phyloP scores from a whole-genome alignment of 2,113 vertebrate species.

The Rhinogobius similis region DNA sequence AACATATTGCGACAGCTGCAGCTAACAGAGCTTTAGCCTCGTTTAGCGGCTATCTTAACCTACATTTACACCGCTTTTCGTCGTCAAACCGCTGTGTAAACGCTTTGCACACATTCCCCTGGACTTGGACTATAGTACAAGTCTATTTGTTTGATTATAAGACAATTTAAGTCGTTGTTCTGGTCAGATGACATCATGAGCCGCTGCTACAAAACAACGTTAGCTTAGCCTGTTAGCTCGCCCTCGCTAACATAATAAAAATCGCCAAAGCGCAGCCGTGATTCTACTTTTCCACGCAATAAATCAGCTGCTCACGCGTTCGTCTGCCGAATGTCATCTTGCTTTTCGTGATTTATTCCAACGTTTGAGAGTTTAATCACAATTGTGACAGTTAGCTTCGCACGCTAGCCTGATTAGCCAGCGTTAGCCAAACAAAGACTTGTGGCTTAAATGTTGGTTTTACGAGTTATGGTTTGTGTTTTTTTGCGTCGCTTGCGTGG shows the following conservation, averaged over 20 bases:
- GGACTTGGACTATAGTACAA: no score
- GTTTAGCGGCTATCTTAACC: not conserved
- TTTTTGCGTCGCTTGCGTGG: not conserved
- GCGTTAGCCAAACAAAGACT: slow-evolving; percentile 12
- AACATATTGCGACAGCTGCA: slow-evolving; percentile 8
- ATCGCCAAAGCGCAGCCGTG: not conserved
- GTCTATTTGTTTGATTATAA: not conserved
- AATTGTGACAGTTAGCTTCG: not conserved
- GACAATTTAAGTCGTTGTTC: not conserved
- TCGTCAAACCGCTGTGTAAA: no score
- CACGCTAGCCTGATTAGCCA: not conserved
- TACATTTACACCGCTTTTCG: not conserved
- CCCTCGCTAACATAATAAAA: not conserved
- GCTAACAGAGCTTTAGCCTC: not conserved
- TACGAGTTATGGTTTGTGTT: not conserved
- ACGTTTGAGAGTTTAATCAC: not conserved
- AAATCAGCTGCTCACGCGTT: not conserved
- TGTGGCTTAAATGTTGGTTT: not conserved
- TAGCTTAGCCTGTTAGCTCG: slow-evolving; percentile 7
- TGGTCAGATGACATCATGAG: not conserved
- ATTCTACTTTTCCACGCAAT: not conserved
- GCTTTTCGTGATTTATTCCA: not conserved
- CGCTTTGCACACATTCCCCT: not conserved
- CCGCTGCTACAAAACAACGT: slow-evolving; percentile 8
- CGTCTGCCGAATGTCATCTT: not conserved